phyloP scores from a whole-genome alignment of 2,797 vertebrate species.

The Strix occidentalis region DNA sequence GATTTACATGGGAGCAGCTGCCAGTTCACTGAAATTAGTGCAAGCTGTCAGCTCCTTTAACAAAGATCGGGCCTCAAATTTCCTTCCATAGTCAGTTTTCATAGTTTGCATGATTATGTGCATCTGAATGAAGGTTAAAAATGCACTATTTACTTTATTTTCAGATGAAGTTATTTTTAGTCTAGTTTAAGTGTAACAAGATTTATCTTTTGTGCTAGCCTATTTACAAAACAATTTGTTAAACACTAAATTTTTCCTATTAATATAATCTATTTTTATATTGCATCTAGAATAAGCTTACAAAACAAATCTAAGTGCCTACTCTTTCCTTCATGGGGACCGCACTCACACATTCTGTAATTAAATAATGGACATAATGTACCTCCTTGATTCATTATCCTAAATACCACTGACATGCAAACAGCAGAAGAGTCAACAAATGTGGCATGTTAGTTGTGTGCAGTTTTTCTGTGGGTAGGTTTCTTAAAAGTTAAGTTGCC shows the following conservation, averaged over 20 bases:
- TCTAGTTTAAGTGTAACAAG: conserved; percentile 32
- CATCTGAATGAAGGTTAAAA: conserved; percentile 58
- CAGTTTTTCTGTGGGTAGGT: background rate
- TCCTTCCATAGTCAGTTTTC: background rate
- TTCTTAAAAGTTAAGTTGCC: background rate
- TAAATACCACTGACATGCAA: background rate
- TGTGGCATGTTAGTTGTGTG: background rate
- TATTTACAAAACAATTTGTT: conserved; percentile 67
- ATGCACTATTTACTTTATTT: conserved; percentile 64
- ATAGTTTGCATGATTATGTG: conserved; percentile 40
- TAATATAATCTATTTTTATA: conserved; percentile 83
- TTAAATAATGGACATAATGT: background rate
- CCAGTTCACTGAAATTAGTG: accelerated
- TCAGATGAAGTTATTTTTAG: conserved; percentile 61
- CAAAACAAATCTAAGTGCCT: conserved; percentile 75
- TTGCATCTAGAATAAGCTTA: conserved; percentile 67
- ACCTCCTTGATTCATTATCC: background rate
- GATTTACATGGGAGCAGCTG: background rate
- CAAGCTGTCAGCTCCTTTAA: background rate
- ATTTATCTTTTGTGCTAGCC: conserved; percentile 40
- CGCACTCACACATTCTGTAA: background rate
- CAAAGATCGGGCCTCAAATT: background rate
- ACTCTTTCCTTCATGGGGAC: conserved; percentile 34
- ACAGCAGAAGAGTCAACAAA: background rate
- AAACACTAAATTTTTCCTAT: conserved; percentile 77